These are phyloP conservation scores for Macrotrachela quadricornifera DNA, from an alignment of 1,140 invertebrate genomes.

Conservation along the genomic window DNA sequence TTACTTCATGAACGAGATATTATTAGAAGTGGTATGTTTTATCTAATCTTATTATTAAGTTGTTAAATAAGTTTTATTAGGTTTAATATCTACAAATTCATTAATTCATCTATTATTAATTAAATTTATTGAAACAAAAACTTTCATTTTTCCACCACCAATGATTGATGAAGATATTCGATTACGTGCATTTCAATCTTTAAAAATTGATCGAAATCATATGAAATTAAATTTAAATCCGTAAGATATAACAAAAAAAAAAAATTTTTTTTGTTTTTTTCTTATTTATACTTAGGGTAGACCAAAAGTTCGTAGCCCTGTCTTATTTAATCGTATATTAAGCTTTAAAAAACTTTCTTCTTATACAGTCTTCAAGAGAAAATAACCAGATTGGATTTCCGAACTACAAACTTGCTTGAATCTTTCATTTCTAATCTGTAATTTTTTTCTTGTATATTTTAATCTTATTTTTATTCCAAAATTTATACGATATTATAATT, in stretches of 20 bases:
- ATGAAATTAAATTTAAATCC: constrained; percentile 15
- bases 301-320: constrained; percentile 19
- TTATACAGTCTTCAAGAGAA: not conserved
- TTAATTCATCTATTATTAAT: not conserved
- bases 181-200: constrained; percentile 21
- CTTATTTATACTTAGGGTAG: constrained; percentile 13
- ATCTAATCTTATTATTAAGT: not conserved
- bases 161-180: constrained; percentile 22
- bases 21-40: constrained; percentile 9
- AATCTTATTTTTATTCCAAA: too few relatives aligned
- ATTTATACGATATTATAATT: too few relatives aligned
- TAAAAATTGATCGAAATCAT: constrained; percentile 19
- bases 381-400: too few relatives aligned
- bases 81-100: not conserved
- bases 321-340: constrained; percentile 24
- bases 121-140: not conserved
- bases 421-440: too few relatives aligned
- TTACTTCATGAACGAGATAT: constrained; percentile 16
- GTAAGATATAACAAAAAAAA: not conserved
- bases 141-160: constrained; percentile 16
- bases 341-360: constrained; percentile 10
- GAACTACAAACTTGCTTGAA: too few relatives aligned
- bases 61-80: not conserved
- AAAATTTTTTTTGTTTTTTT: not conserved
- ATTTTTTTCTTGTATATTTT: too few relatives aligned